A percentile compares a stretch with the other conserved stretches of the same genome.
phyloP scores from a whole-genome alignment of 2,797 vertebrate genomes.

The Macroramphosus scolopax region DNA sequence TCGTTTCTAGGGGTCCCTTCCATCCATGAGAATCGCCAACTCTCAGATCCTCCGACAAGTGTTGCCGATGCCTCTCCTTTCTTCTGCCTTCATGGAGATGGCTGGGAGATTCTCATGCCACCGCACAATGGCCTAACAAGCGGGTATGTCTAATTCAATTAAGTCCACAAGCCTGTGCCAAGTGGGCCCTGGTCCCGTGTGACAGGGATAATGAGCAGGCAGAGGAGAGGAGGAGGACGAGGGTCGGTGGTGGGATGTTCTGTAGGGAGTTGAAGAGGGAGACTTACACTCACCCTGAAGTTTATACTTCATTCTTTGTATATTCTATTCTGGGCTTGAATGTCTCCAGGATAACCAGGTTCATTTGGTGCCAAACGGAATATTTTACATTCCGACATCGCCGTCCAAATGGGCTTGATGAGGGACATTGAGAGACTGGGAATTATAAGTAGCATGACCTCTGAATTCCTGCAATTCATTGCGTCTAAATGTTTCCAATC shows the following conservation, averaged over 20 bases:
- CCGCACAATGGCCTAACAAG: conserved; percentile 81
- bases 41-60: conserved; percentile 80
- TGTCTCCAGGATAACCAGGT: conserved; percentile 63
- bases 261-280: conserved; percentile 38
- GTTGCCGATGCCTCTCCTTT: conserved; percentile 68
- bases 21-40: conserved; percentile 52
- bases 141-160: conserved; percentile 87
- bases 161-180: conserved; percentile 81
- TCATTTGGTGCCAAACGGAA: conserved; percentile 67
- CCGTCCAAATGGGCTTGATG: conserved; percentile 55
- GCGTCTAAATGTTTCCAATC: conserved; percentile 44
- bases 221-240: conserved; percentile 44
- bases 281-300: conserved; percentile 65
- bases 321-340: conserved; percentile 61
- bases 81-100: conserved; percentile 61
- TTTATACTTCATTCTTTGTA: conserved; percentile 62
- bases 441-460: conserved; percentile 55
- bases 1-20: conserved; percentile 47
- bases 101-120: conserved; percentile 81
- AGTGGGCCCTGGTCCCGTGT: conserved; percentile 74
- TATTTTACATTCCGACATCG: conserved; percentile 71
- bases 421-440: conserved; percentile 47
- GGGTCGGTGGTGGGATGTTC: conserved; percentile 20
- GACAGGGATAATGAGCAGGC: conserved; percentile 80
- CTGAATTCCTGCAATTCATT: conserved; percentile 44